Evolutionary conservation across 2,888 invertebrate species (phyloP), one percentile per base, ranked within the genome.

Genomic region (Drosophila pullipes): DNA sequence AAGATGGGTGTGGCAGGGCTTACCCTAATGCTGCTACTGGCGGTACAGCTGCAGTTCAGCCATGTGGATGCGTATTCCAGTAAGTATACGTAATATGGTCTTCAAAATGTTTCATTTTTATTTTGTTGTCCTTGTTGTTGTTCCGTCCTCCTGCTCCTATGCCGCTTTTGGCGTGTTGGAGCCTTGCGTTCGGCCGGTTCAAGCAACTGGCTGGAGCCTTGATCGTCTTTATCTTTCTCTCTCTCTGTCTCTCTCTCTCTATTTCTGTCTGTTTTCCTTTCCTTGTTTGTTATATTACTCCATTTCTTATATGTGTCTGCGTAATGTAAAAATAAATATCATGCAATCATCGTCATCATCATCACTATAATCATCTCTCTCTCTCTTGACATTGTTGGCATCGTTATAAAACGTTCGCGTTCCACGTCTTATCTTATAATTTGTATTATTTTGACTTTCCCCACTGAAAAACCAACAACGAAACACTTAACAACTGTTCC

Each of bases 61-160:
- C 85, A 83, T 73, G 92, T 92, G 84, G 92, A 92, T 69, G 92
- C 92, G 55, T 93, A 92, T 78, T 93, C 93, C 84, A 93, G 93
- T 93, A 93, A 88, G 93, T 93, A 90, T 78, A 76, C 74, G 71
- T 75, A 70, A 76, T 78, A 60, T 75, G 31, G 9, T 35, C 25
- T 10, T 28, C 50, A 33, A 55, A 22, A 22, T 16, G 11, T 35
- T 47, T 47, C 47, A 7, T 25, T 47, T 47, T 47, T 47, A 52
- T 54, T 11, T 41, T 7, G 39, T n/a, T 60, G 67, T 65, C 54
- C 61, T 31, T 65, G 62, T 69, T 76, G 65, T 60, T 35, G 39
- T 57, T 30, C 57, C 58, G 18, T 52, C 16, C 25, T 25, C 7
- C 33, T 30, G 13, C 4, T 31, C 52, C 58, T 13, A 5, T 22